Evolutionary conservation across 37 sponge, comb jelly and placozoan species (phyloP), one percentile per base, ranked within the genome.

Genomic region (Mnemiopsis leidyi): DNA sequence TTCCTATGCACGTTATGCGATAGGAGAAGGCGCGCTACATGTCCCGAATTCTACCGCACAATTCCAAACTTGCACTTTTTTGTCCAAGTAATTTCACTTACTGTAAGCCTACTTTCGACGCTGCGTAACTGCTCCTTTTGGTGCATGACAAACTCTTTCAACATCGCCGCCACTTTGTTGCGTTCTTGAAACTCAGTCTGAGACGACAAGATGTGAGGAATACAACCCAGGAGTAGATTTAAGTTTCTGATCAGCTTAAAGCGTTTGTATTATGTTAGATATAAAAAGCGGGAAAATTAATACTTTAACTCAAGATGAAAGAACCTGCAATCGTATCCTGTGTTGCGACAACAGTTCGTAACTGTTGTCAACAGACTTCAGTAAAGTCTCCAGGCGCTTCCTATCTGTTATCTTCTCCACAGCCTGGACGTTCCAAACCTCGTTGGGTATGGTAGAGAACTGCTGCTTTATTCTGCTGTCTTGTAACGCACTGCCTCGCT

Each of bases 351-450:
- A n/a, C 48, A 40, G 23, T 23, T 85, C 90, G 30, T 85, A 85
- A 23, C 61, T 85, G 40, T 28, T 85, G 23, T 85, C 90, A 28
- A 85, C 61, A 0, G 61, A 40, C 26, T 85, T 85, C 7, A 85
- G 48, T 16, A 85, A 37, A 29, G 61, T 23, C 24, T 85, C 90
- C 7, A 85, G 90, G 0, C 90, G 32, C 29, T 85, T 85, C 48
- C 90, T 38, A 39, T 85, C 90, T 23, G 90, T 40, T 85, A 85
- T 85, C 61, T 85, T 85, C 24, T 85, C 90, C 2, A 85, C 90
- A 85, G 61, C 61, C 24, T 38, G 61, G 0, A 85, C 90, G 35
- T 85, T 85, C 90, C 90, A 85, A 38, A 85, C 90, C 48, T 85
- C 90, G 3, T 18, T 38, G n/a, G 90, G 90, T 23, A 85, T 38